Conservation (phyloP, 1,140 invertebrate species). For the Pissodes strobi region DNA sequence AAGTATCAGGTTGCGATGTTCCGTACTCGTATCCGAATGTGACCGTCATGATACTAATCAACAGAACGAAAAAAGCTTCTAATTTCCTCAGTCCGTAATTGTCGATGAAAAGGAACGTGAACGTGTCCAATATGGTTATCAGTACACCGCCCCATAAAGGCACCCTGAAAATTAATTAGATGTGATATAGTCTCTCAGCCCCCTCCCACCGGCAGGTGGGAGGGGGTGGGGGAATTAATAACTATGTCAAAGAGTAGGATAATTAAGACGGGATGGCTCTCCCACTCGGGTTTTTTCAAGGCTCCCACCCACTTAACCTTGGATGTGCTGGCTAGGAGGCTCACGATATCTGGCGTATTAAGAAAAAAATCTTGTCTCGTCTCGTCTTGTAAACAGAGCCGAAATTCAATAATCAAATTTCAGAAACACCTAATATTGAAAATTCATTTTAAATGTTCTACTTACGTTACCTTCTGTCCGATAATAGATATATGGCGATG, state of each 20-base stretch:
- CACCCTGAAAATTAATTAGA: slow-evolving; percentile 79
- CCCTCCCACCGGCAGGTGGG: no score
- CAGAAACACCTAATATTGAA: background rate
- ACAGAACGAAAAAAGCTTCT: slow-evolving; percentile 83
- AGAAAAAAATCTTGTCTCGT: no score
- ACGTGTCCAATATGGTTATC: slow-evolving; percentile 89
- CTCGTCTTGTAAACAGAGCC: no score
- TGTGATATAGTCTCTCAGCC: no score
- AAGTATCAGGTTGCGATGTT: slow-evolving; percentile 72
- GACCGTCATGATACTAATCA: slow-evolving; percentile 85
- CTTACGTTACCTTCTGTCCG: slow-evolving; percentile 68
- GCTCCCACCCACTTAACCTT: no score
- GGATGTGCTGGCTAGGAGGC: no score
- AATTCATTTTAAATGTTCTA: background rate
- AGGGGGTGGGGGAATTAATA: no score
- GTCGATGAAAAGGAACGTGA: slow-evolving; percentile 89
- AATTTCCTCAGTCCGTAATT: slow-evolving; percentile 90
- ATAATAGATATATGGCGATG: slow-evolving; percentile 85
- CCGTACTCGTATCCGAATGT: slow-evolving; percentile 91
- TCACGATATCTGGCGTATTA: no score
- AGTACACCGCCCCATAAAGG: slow-evolving; percentile 85
- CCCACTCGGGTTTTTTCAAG: no score
- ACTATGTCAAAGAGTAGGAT: no score
- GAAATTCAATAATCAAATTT: no score
- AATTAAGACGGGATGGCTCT: no score